Base-by-base conservation (phyloP, 2,113 vertebrate genomes). In the Xiphophorus couchianus region DNA sequence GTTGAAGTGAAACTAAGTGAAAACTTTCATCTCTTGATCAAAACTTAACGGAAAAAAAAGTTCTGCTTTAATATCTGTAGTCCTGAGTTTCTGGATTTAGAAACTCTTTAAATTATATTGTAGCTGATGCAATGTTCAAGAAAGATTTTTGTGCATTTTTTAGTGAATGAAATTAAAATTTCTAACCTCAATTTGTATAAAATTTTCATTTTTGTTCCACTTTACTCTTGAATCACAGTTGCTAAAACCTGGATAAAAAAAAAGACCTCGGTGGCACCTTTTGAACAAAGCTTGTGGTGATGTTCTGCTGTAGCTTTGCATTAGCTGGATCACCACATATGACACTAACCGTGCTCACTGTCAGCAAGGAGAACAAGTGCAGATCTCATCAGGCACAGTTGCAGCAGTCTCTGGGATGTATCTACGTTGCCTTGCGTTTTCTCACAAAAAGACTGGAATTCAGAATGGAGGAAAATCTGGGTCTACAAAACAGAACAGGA, bases 211-310 rank as follows among this genome's bases (percentile, higher is more conserved):
- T 11, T 13, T 27, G 64, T 39, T 39, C 29, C 5, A 71, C 75
- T 83, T 84, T 81, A 82, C 81, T 82, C 62, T 44, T 76, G 71
- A 69, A 48, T 76, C 69, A 78, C 54, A 58, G 6, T 70, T 88
- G 92, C 93, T 93, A 94, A 93, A 90, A 87, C 89, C 94, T 94
- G 94, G 94, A 94, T 92, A 95, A 93, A 87, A 95, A 93, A 87
- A 81, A 90, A 94, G 88, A 93, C 89, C 86, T 86, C 92, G 87
- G 81, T 87, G 91, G 90, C 79, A 83, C 78, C 80, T 88, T 91
- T 93, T 92, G 90, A 92, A 89, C 82, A 80, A 83, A 83, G 86
- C 84, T 87, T 80, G 82, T 85, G 90, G 81, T 66, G 51, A 83
- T 86, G 76, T 75, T 90, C 72, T 79, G 62, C 89, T 88, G 78